Evolutionary conservation across 2,888 invertebrate genomes (phyloP).

Genomic region (Acanthacorydalis orientalis): DNA sequence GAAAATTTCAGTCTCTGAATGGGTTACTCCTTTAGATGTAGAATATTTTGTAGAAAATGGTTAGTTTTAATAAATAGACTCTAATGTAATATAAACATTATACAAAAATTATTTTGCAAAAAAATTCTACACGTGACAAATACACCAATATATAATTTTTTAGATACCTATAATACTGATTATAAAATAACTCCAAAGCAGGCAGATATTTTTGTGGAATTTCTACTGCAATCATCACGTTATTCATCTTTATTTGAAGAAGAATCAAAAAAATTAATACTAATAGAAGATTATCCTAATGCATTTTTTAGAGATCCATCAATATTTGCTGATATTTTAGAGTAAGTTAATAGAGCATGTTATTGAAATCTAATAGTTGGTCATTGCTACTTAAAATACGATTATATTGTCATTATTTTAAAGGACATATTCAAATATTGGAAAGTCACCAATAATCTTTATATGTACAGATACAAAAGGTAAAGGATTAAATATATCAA

Average conservation of each 20-base stretch:
- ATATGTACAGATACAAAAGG: constrained; percentile 53
- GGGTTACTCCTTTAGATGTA: constrained; percentile 66
- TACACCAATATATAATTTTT: neutral
- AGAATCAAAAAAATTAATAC: constrained; percentile 37
- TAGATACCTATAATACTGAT: constrained; percentile 2
- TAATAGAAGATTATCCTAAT: constrained; percentile 76
- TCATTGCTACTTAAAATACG: too few relatives aligned
- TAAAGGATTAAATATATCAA: constrained; percentile 36
- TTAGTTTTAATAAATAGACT: constrained; percentile 13
- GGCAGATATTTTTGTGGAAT: constrained; percentile 53
- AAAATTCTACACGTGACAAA: too few relatives aligned
- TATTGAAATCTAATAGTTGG: too few relatives aligned
- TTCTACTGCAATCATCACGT: constrained; percentile 59
- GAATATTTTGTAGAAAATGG: constrained; percentile 37
- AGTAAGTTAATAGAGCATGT: constrained; percentile 38
- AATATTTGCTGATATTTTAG: constrained; percentile 46
- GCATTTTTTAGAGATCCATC: constrained; percentile 45
- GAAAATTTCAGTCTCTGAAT: constrained; percentile 46
- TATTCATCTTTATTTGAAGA: constrained; percentile 44
- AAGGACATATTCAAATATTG: constrained; percentile 40
- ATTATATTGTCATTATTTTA: constrained; percentile 15
- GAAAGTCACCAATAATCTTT: constrained; percentile 51
- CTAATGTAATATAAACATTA: neutral
- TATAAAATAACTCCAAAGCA: constrained; percentile 28
- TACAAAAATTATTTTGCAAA: neutral